Evolutionary conservation across 64 coral and sea anemone genomes (phyloP).

Genomic region (Pocillopora verrucosa): DNA sequence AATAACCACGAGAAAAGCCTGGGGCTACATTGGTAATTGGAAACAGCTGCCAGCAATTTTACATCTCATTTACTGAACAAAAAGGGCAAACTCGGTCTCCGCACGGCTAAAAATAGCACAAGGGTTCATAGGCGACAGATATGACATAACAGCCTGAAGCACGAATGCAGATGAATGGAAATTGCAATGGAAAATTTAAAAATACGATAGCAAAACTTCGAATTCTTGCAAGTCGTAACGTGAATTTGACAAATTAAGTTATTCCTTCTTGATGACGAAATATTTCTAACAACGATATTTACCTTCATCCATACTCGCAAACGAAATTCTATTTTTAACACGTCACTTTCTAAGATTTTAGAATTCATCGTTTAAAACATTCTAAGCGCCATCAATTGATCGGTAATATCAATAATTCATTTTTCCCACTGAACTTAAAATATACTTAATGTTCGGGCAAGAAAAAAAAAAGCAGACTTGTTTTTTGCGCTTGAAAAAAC

Average conservation of each 20-base stretch:
- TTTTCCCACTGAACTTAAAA: neutral
- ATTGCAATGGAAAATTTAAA: no score
- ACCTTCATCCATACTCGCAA: neutral
- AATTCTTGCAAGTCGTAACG: no score
- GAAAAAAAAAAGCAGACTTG: neutral
- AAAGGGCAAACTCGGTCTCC: neutral
- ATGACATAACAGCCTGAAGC: no score
- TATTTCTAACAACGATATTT: no score
- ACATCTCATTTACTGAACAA: neutral
- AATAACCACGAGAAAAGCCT: neutral
- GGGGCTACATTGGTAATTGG: neutral
- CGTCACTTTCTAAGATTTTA: neutral
- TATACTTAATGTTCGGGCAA: neutral
- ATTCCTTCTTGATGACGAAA: no score
- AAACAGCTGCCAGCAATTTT: neutral
- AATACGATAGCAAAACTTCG: no score
- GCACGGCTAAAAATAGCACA: neutral
- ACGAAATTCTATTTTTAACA: neutral
- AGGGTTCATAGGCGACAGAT: no score
- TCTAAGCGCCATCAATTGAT: neutral
- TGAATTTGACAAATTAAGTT: no score
- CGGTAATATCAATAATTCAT: constrained; percentile 16
- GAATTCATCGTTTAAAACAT: neutral
- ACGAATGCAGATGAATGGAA: no score
- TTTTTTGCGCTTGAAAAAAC: neutral